These are phyloP conservation scores for Ostrea edulis DNA, from an alignment of 1,140 invertebrate species.

Conservation along the genomic window DNA sequence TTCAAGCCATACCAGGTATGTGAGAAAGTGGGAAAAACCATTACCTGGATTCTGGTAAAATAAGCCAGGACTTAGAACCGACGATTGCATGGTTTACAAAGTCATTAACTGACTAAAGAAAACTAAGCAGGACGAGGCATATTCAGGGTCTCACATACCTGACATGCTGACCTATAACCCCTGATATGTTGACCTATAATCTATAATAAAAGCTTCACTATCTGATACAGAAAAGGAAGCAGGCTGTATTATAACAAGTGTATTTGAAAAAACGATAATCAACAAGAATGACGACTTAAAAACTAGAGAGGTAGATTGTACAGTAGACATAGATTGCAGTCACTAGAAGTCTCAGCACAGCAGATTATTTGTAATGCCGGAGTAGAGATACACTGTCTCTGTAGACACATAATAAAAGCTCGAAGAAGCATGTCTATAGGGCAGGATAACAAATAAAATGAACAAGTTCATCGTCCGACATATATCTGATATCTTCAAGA, in stretches of 20 bases:
- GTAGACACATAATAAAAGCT: neutral
- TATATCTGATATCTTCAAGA: constrained; percentile 44
- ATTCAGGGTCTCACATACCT: constrained; percentile 8
- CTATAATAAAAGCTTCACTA: neutral
- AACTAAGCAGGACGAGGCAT: neutral
- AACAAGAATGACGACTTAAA: neutral
- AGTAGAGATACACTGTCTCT: neutral
- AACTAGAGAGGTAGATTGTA: neutral
- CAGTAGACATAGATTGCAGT: neutral
- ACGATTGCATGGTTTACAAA: neutral
- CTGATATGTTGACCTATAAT: constrained; percentile 1
- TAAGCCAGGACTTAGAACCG: neutral
- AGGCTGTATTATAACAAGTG: neutral
- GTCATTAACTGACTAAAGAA: neutral
- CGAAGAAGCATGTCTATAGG: neutral
- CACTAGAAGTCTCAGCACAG: neutral
- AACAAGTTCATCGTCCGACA: constrained; percentile 41
- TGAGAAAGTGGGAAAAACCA: constrained; percentile 14
- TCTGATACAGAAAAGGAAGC: constrained; percentile 3
- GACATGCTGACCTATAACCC: neutral
- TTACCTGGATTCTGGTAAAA: constrained; percentile 14
- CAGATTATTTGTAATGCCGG: neutral
- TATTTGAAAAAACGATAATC: neutral
- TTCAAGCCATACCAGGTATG: constrained; percentile 12
- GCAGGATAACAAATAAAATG: constrained; percentile 42